Evolutionary conservation across 2,113 vertebrate genomes (phyloP), one percentile per base, ranked within the genome.

Genomic region (Bagarius yarrelli): DNA sequence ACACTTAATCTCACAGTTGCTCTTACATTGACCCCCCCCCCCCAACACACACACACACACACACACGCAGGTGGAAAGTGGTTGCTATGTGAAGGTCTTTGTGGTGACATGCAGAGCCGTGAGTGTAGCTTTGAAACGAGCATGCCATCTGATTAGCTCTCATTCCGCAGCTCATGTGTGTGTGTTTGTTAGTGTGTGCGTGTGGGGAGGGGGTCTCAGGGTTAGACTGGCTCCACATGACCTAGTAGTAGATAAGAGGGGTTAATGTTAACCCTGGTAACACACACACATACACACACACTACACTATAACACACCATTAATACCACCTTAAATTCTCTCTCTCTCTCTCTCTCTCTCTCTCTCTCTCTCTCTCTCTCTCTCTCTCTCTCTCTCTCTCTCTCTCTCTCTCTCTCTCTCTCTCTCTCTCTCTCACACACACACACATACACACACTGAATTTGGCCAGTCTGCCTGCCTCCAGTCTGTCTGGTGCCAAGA

Each of bases 401-500:
- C 44, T 25, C 44, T 0, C 2, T 11, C 36, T n/a, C 21, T 4
- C 5, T 0, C 18, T 11, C 66, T 8, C 66, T 5, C 66, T 23
- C 66, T 2, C 66, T 19, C 66, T 44, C 66, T 8, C 66, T 11
- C 32, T 23, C 44, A 64, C 76, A 64, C 76, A 55, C 60, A 36
- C 76, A 52, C 75, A 63, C 75, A 32, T 36, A 63, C 61, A 63
- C 75, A 77, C 60, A 79, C 69, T 72, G 69, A 72, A 72, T 72
- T 53, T 63, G 75, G 66, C 78, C 64, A 79, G 78, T 79, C 78
- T 79, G 75, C 75, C 75, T 77, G 75, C 75, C 75, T 77, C 75
- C 75, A 77, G 75, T 55, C 75, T 64, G 78, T 79, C 78, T 79
- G 78, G 78, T 79, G 78, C 78, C 78, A 79, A 79, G 78, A 79